Evolutionary conservation across 2,888 invertebrate species (phyloP).

Genomic region (Nemapogon koenigi): DNA sequence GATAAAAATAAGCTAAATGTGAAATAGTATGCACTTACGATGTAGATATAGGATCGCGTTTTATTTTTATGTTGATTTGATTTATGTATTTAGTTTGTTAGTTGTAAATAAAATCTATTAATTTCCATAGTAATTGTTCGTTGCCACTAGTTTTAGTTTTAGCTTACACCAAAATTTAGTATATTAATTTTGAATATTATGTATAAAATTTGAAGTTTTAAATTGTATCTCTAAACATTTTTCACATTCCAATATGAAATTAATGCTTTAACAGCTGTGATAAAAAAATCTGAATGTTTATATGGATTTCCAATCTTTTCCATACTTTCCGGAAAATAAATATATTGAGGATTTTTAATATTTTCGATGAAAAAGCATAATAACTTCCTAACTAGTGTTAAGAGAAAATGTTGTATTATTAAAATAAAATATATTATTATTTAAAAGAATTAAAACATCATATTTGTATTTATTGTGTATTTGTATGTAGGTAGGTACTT

Average conservation of each 20-base stretch:
- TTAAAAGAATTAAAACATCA: constrained; percentile 29
- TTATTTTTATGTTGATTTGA: too few species aligned
- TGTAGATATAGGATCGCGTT: too few species aligned
- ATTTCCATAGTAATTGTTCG: constrained; percentile 7
- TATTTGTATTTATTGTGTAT: constrained; percentile 39
- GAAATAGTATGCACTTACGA: too few species aligned
- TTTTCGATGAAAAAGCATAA: too few species aligned
- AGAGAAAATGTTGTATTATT: constrained; percentile 31
- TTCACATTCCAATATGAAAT: constrained; percentile 28
- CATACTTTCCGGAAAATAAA: too few species aligned
- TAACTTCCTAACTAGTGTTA: constrained; percentile 51
- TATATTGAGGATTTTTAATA: too few species aligned
- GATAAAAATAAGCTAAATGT: too few species aligned
- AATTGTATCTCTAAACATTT: not conserved
- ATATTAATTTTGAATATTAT: not conserved
- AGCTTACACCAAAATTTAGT: constrained; percentile 62
- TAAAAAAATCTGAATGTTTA: too few species aligned
- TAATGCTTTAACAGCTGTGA: constrained; percentile 58
- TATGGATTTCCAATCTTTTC: too few species aligned
- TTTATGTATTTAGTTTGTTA: constrained; percentile 2
- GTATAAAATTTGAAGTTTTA: not conserved
- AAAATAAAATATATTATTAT: constrained; percentile 16
- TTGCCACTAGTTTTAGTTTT: constrained; percentile 51
- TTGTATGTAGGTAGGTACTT: constrained; percentile 9
- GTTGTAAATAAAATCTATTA: constrained; percentile 9